Base-by-base conservation (phyloP, 2,113 vertebrate genomes). In the Solea solea region DNA sequence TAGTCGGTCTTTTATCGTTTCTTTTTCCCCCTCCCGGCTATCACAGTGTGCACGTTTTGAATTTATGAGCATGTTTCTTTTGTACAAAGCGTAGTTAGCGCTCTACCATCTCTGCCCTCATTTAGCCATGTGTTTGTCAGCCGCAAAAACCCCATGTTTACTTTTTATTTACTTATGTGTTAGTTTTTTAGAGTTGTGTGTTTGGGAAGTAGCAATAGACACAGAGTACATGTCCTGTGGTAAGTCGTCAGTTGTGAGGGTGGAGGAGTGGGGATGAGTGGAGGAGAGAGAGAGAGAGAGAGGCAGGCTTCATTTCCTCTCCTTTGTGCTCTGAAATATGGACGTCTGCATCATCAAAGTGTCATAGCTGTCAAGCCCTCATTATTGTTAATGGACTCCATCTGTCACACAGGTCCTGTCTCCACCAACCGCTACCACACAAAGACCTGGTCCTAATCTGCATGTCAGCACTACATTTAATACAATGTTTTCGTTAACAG, bases 271-370 rank as follows among this genome's bases (percentile, higher is more conserved):
- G 72, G 65, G 72, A 81, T 12, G 81, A 73, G 71, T 82, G 72
- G 74, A 74, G 86, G 60, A 83, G 78, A 58, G 79, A 84, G 82
- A 80, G 12, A 49, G 11, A 49, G 48, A 49, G 13, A 49, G 49
- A 50, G 49, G 1, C 60, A 80, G 87, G 88, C 87, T 91, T 92
- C 84, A 91, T 91, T 91, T 92, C 84, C 89, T 91, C 84, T 87
- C 72, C 83, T 90, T 90, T 88, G 86, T 91, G 88, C 88, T 78
- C 66, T 84, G 78, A 63, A 93, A 91, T 84, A 92, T 86, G 84
- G 84, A 90, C 78, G 84, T 82, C 75, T 89, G 85, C 86, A 84
- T 91, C 89, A 91, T 92, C 89, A 91, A 92, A 92, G 91, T 90
- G 85, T 86, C 77, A 69, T 86, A 86, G 87, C 92, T 86, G 90